These are phyloP conservation scores for Salmo trutta DNA, from an alignment of 2,797 vertebrate genomes.

Conservation along the genomic window DNA sequence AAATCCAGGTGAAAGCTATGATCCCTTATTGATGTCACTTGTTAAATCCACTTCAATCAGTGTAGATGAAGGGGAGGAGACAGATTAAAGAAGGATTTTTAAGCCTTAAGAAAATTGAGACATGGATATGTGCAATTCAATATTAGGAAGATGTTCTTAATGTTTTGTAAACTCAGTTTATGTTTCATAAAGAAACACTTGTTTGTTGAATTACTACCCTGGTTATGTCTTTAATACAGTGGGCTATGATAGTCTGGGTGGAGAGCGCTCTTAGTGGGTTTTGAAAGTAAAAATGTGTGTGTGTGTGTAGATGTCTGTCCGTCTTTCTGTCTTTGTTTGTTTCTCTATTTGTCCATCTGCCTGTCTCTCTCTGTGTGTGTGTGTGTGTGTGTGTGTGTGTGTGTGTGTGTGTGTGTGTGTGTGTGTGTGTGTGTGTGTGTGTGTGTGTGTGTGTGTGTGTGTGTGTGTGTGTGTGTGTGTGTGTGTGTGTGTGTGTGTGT, in stretches of 20 bases:
- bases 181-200: slow-evolving; percentile 50
- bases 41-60: too few relatives aligned
- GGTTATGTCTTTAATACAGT: slow-evolving; percentile 43
- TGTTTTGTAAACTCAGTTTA: not conserved
- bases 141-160: too few relatives aligned
- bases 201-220: slow-evolving; percentile 60
- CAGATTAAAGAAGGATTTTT: too few relatives aligned
- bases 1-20: too few relatives aligned
- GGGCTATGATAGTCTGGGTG: slow-evolving; percentile 33
- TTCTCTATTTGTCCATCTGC: slow-evolving; percentile 9
- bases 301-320: slow-evolving; percentile 25
- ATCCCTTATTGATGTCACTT: too few relatives aligned
- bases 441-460: slow-evolving; percentile 3
- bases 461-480: slow-evolving; percentile 1
- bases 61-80: too few relatives aligned
- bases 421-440: slow-evolving; percentile 16
- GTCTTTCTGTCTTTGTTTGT: slow-evolving; percentile 24
- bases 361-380: slow-evolving; percentile 1
- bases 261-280: slow-evolving; percentile 32
- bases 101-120: too few relatives aligned
- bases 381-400: slow-evolving; percentile 16
- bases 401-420: slow-evolving; percentile 10
- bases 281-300: not conserved
- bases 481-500: slow-evolving; percentile 20
- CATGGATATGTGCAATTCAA: too few relatives aligned